Percentiles rank a stretch among this genome's conserved stretches.
Conservation (phyloP, 2,113 vertebrate genomes). For the Lepus americanus region DNA sequence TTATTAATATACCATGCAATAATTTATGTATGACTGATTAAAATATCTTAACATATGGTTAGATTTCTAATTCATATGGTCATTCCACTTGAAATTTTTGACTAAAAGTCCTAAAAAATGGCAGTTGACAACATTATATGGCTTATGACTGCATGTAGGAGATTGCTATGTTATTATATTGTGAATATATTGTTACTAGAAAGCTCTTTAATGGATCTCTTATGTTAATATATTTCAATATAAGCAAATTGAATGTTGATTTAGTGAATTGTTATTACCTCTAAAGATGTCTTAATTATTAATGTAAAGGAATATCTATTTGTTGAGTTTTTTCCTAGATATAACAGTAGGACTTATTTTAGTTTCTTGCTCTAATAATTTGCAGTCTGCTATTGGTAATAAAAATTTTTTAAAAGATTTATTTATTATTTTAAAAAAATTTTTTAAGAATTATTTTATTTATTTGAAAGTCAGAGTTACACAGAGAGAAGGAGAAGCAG, state of each 20-base stretch:
- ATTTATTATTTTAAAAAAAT: no score
- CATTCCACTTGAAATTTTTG: slow-evolving; percentile 23
- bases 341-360: background rate
- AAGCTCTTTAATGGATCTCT: background rate
- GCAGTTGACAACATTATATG: background rate
- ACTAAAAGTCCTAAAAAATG: background rate
- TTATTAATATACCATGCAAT: slow-evolving; percentile 57
- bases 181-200: background rate
- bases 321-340: background rate
- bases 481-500: no score
- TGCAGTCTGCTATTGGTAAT: background rate
- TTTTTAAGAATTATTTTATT: no score
- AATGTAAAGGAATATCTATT: background rate
- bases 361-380: background rate
- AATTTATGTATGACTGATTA: slow-evolving; percentile 48
- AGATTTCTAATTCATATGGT: background rate
- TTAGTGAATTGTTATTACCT: background rate
- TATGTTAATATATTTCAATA: background rate
- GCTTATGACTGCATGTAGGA: background rate
- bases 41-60: background rate
- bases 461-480: no score
- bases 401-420: no score
- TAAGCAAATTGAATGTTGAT: background rate
- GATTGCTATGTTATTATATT: background rate
- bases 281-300: background rate